phyloP scores from a whole-genome alignment of 2,113 vertebrate species.

The Chionis minor region DNA sequence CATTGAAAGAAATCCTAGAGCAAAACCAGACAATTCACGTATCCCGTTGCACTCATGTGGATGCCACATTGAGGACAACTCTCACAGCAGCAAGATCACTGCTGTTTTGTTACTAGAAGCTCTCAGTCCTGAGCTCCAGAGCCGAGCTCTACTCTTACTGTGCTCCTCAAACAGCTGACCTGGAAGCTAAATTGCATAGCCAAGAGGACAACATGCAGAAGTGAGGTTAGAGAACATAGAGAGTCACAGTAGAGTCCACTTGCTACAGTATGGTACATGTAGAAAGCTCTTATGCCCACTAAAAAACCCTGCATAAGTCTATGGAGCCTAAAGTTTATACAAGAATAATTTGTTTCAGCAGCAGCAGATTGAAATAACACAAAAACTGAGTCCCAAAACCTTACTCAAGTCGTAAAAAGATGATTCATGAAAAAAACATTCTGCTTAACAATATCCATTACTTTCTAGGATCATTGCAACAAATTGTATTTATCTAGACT shows the following conservation, averaged over 20 bases:
- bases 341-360: background rate
- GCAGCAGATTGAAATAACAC: background rate
- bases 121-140: background rate
- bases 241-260: background rate
- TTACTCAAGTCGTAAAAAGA: background rate
- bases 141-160: background rate
- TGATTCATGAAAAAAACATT: background rate
- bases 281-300: background rate
- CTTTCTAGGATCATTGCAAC: background rate
- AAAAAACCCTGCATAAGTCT: background rate
- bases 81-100: background rate
- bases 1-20: background rate
- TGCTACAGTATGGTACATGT: accelerated
- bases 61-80: background rate
- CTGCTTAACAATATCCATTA: background rate
- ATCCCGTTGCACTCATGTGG: accelerated
- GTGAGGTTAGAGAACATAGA: background rate
- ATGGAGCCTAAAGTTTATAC: background rate
- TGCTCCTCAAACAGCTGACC: background rate
- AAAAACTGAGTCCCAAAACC: background rate
- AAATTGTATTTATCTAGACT: background rate
- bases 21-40: background rate
- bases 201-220: background rate
- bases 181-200: background rate
- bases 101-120: background rate